These are phyloP conservation scores for Pelecanoides urinatrix DNA, from an alignment of 2,113 vertebrate genomes.

Conservation along the genomic window DNA sequence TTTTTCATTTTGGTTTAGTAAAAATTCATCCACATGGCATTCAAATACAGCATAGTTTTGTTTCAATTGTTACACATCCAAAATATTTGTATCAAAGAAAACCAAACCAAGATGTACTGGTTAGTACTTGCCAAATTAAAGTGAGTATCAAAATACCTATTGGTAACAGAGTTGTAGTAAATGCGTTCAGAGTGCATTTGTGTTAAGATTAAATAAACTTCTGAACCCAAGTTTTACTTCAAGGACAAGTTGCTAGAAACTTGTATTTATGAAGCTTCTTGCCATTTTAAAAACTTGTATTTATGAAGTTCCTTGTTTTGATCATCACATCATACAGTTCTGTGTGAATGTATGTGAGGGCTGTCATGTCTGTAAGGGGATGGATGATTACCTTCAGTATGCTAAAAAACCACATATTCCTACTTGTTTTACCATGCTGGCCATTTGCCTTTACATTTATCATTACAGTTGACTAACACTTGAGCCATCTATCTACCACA, in stretches of 20 bases:
- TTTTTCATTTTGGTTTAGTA: neutral
- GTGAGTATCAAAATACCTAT: neutral
- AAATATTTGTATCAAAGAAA: neutral
- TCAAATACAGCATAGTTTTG: neutral
- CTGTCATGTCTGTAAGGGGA: neutral
- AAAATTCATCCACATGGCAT: neutral
- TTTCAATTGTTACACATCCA: neutral
- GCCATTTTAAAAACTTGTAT: neutral
- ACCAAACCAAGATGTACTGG: neutral
- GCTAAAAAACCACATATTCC: neutral
- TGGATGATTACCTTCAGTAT: neutral
- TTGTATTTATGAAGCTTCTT: neutral
- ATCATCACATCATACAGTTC: neutral
- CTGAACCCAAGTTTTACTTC: neutral
- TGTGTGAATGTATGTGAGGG: neutral
- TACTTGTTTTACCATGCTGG: neutral
- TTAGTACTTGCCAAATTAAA: neutral
- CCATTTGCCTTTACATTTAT: neutral
- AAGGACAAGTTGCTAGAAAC: neutral
- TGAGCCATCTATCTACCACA: neutral
- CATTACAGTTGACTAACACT: rapidly evolving
- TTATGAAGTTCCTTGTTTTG: neutral
- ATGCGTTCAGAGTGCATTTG: neutral
- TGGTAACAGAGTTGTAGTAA: neutral
- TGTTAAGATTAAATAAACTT: neutral